These are phyloP conservation scores for Miichthys miiuy DNA, from an alignment of 2,797 vertebrate species.

Conservation along the genomic window DNA sequence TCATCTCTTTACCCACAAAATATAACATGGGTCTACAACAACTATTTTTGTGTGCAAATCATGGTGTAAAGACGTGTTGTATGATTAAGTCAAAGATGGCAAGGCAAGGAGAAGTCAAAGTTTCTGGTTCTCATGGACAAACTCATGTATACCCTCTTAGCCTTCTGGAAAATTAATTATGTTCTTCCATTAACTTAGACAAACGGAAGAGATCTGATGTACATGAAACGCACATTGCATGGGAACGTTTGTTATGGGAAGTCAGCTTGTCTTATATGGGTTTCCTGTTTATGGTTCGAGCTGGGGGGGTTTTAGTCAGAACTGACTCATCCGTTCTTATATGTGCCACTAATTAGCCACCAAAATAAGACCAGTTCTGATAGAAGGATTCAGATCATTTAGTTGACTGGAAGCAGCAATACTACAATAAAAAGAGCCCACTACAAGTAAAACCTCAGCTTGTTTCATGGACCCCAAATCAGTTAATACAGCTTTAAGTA, in stretches of 20 bases:
- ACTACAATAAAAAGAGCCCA: not conserved
- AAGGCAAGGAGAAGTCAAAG: slow-evolving; percentile 4
- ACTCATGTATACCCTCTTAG: slow-evolving; percentile 2
- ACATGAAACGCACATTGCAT: slow-evolving; percentile 37
- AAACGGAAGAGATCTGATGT: slow-evolving; percentile 40
- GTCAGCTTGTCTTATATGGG: slow-evolving; percentile 37
- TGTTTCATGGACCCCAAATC: too few relatives aligned
- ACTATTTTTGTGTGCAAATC: slow-evolving; percentile 30
- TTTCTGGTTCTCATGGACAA: slow-evolving; percentile 33
- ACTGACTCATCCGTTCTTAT: slow-evolving; percentile 36
- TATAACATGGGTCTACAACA: slow-evolving; percentile 45
- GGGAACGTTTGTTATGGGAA: slow-evolving; percentile 43
- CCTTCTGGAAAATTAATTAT: slow-evolving; percentile 26
- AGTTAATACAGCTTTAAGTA: not conserved
- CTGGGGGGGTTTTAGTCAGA: slow-evolving; percentile 49
- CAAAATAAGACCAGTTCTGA: slow-evolving; percentile 46
- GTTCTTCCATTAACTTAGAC: slow-evolving; percentile 35
- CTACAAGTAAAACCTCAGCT: not conserved
- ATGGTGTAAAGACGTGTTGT: slow-evolving; percentile 12
- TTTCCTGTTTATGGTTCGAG: slow-evolving; percentile 57
- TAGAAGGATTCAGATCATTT: not conserved
- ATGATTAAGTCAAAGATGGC: slow-evolving; percentile 23
- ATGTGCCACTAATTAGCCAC: slow-evolving; percentile 33
- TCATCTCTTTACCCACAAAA: slow-evolving; percentile 63
- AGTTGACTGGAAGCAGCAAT: not conserved